These are phyloP conservation scores for Platalea minor DNA, from an alignment of 2,797 vertebrate species.

Conservation along the genomic window DNA sequence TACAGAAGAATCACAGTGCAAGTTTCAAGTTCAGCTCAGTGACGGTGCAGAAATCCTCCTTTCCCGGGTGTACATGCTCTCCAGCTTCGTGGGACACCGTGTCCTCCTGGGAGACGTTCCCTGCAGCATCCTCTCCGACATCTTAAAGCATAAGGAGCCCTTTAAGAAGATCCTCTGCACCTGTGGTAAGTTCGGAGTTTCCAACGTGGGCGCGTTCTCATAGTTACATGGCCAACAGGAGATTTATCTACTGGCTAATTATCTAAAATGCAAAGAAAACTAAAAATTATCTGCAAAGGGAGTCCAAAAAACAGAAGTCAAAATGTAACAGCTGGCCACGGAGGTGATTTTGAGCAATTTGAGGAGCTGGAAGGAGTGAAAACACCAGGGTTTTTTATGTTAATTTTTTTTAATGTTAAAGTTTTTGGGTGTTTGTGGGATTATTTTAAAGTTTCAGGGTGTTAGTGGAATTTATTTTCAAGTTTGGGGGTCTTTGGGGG, in stretches of 20 bases:
- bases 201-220: not conserved
- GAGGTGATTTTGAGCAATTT: not conserved
- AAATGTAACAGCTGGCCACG: no score
- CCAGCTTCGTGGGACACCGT: fast-evolving
- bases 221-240: not conserved
- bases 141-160: not conserved
- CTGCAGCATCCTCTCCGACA: not conserved
- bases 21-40: not conserved
- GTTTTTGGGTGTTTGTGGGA: not conserved
- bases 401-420: no score
- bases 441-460: not conserved
- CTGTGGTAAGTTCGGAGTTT: not conserved
- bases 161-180: not conserved
- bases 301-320: not conserved
- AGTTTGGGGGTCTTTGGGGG: no score
- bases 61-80: fast-evolving
- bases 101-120: not conserved
- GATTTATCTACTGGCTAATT: no score
- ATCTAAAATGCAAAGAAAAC: not conserved
- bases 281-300: no score
- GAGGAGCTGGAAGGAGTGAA: not conserved
- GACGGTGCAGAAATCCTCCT: fast-evolving
- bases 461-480: not conserved
- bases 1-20: fast-evolving
- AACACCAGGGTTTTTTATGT: not conserved